phyloP scores from a whole-genome alignment of 2,797 vertebrate species.

The Sebastes matsubarae region DNA sequence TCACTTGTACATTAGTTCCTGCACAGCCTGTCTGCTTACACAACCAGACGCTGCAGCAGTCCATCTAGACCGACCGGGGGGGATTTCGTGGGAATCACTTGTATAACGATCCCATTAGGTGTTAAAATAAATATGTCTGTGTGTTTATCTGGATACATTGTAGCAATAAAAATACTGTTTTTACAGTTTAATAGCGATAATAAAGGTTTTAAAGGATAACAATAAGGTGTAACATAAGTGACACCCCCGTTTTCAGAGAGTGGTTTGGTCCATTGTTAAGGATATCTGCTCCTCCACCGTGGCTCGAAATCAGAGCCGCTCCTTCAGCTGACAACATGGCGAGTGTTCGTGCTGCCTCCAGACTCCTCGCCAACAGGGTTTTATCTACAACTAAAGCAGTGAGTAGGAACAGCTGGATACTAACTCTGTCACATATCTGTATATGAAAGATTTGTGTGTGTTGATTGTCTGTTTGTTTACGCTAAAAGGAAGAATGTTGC shows the following conservation, averaged over 20 bases:
- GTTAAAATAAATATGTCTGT: fast-evolving
- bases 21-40: conserved; percentile 45
- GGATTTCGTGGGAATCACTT: fast-evolving
- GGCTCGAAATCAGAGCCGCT: background rate
- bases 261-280: conserved; percentile 60
- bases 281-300: background rate
- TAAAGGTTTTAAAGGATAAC: fast-evolving
- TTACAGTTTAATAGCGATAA: fast-evolving
- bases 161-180: no score
- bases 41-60: conserved; percentile 7
- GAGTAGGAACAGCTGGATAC: conserved; percentile 2
- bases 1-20: conserved; percentile 74
- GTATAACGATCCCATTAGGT: fast-evolving
- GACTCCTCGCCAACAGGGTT: conserved; percentile 65
- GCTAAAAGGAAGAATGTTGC: background rate
- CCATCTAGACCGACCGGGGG: conserved; percentile 3
- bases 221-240: fast-evolving
- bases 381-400: conserved; percentile 59
- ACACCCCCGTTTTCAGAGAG: background rate
- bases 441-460: background rate
- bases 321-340: conserved; percentile 67
- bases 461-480: background rate
- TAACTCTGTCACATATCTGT: fast-evolving
- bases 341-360: conserved; percentile 61
- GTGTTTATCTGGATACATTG: no score